Conservation (phyloP, 2,888 invertebrate genomes). For the Cyclophora punctaria region DNA sequence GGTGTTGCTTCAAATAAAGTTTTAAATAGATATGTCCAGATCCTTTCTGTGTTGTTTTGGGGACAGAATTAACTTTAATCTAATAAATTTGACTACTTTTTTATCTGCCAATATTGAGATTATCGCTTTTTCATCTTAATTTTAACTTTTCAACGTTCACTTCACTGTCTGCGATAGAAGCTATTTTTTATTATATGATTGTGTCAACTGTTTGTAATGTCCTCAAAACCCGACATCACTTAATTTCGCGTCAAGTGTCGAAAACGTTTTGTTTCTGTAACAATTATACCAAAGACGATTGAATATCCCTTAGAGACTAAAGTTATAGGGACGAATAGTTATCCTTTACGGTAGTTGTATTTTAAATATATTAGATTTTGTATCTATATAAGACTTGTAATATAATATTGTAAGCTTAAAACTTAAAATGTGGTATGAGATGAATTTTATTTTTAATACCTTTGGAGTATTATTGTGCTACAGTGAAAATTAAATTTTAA, state of each 20-base stretch:
- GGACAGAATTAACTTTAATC: too few species aligned
- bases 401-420: conserved; percentile 50
- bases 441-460: conserved; percentile 65
- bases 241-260: conserved; percentile 41
- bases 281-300: conserved; percentile 73
- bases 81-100: too few species aligned
- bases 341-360: conserved; percentile 47
- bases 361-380: conserved; percentile 63
- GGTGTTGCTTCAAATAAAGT: too few species aligned
- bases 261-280: conserved; percentile 57
- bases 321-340: conserved; percentile 37
- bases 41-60: too few species aligned
- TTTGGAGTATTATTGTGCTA: conserved; percentile 63
- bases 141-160: too few species aligned
- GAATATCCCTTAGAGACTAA: conserved; percentile 67
- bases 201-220: background rate
- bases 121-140: too few species aligned
- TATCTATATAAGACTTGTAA: conserved; percentile 64
- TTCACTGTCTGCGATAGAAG: too few species aligned
- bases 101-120: too few species aligned
- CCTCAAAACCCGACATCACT: too few species aligned
- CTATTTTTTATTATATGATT: background rate
- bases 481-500: conserved; percentile 51
- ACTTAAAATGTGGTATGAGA: conserved; percentile 46
- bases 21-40: too few species aligned